Conservation (phyloP, 1,140 invertebrate genomes). For the Ephestia elutella region DNA sequence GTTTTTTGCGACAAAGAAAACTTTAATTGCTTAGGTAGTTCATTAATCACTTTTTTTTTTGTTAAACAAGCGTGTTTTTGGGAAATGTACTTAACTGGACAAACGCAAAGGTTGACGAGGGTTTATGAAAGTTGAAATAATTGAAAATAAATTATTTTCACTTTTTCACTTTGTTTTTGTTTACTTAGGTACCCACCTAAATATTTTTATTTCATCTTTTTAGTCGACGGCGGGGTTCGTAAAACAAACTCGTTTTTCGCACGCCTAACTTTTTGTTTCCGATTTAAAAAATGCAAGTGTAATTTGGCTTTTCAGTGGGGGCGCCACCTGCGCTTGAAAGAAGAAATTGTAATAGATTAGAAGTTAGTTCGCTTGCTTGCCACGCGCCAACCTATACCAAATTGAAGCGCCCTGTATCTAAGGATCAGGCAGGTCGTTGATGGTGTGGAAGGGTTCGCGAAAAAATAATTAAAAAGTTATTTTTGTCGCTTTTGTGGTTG, state of each 20-base stretch:
- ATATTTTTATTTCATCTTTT: conserved; percentile 24
- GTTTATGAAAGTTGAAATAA: neutral
- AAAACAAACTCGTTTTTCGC: conserved; percentile 7
- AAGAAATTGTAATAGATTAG: too few species aligned
- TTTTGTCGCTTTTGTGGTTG: neutral
- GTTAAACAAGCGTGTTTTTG: too few species aligned
- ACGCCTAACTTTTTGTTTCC: neutral
- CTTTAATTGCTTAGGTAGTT: neutral
- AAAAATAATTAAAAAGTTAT: conserved; percentile 4
- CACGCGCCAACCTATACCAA: too few species aligned
- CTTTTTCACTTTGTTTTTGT: too few species aligned
- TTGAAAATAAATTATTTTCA: conserved; percentile 21
- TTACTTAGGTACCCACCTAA: conserved; percentile 20
- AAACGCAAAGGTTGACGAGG: neutral
- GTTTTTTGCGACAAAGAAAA: neutral
- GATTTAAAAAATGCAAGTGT: neutral
- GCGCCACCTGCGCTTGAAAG: too few species aligned
- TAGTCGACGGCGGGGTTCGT: conserved; percentile 5
- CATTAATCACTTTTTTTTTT: too few species aligned
- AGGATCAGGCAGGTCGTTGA: neutral
- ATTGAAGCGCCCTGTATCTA: too few species aligned
- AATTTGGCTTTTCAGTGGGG: too few species aligned
- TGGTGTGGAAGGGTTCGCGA: neutral
- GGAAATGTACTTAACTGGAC: neutral
- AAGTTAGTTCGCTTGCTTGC: too few species aligned